Evolutionary conservation across 2,797 vertebrate genomes (phyloP).

Genomic region (Australoheros facetus): DNA sequence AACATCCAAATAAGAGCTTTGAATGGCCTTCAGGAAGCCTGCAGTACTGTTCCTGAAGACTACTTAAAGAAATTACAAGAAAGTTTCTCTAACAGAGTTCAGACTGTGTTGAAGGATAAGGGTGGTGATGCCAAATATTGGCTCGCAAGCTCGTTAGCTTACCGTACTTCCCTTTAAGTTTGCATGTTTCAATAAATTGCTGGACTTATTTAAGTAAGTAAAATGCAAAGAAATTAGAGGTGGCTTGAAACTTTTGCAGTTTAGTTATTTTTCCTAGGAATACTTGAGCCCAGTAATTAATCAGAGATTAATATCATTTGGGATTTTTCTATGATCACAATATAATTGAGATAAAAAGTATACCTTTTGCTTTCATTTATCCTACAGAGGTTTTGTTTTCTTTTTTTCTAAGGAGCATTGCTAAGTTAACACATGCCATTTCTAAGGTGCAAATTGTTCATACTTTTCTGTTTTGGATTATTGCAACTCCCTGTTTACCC

Average conservation of each 20-base stretch:
- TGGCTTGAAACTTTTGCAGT: background rate
- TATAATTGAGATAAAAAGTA: too few species aligned
- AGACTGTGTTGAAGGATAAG: background rate
- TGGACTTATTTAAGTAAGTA: background rate
- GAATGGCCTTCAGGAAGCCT: background rate
- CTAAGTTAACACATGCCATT: fast-evolving
- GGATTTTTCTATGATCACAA: background rate
- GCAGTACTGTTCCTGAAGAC: too few species aligned
- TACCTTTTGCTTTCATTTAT: too few species aligned
- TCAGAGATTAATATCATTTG: background rate
- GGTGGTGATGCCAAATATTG: background rate
- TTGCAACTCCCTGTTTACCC: background rate
- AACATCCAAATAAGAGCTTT: background rate
- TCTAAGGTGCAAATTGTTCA: background rate
- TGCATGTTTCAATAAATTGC: too few species aligned
- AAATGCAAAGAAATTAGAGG: background rate
- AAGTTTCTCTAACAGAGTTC: background rate
- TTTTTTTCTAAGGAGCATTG: background rate
- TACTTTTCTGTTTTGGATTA: background rate
- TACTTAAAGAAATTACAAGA: too few species aligned
- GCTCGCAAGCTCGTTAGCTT: background rate
- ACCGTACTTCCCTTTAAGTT: too few species aligned
- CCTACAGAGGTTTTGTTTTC: too few species aligned
- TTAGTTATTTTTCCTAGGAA: background rate
- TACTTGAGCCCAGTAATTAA: background rate